Base-by-base conservation (phyloP, 2,797 vertebrate genomes). In the Telmatherina bonti region DNA sequence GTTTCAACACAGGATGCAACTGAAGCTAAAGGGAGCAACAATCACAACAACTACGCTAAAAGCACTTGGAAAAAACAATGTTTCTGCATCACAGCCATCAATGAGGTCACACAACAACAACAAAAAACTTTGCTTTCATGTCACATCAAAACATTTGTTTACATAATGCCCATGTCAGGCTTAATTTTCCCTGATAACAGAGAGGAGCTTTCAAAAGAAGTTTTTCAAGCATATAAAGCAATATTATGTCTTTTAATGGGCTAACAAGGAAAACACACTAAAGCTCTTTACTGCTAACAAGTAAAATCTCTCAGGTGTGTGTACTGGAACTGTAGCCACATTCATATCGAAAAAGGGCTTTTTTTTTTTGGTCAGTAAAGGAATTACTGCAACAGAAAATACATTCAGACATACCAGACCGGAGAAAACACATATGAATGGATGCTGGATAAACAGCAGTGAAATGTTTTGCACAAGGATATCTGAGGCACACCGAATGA, bases 131-230 rank as follows among this genome's bases (percentile, higher is more conserved):
- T 62, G 67, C 81, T 82, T 85, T 85, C 66, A 49, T 61, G 72
- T 85, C 74, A 87, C 79, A 83, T 78, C 77, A 78, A 81, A 85
- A 69, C 55, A 36, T 65, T 56, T 74, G 76, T 82, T 83, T 78
- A 70, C 73, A 83, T 79, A 62, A 85, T 78, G 67, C 71, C 72
- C 22, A 41, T 3, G 64, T 74, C 36, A 52, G 67, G 60, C 70
- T 78, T 20, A 16, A 38, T 75, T 72, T 74, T 51, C 57, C 31
- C 67, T 54, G 59, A 84, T 79, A 74, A 75, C 68, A 67, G 31
- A 75, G 65, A 10, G 7, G 15, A 51, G 76, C 60, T 69, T 72
- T 75, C 38, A 74, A 65, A 51, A 26, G 35, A 11, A 35, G 27
- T 59, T 63, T 56, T 13, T 52, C 66, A 82, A 70, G 79, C 29